A percentile compares a stretch with the other conserved stretches of the same genome.
phyloP scores from a whole-genome alignment of 2,888 invertebrate genomes.

The Euspilapteryx auroguttella region DNA sequence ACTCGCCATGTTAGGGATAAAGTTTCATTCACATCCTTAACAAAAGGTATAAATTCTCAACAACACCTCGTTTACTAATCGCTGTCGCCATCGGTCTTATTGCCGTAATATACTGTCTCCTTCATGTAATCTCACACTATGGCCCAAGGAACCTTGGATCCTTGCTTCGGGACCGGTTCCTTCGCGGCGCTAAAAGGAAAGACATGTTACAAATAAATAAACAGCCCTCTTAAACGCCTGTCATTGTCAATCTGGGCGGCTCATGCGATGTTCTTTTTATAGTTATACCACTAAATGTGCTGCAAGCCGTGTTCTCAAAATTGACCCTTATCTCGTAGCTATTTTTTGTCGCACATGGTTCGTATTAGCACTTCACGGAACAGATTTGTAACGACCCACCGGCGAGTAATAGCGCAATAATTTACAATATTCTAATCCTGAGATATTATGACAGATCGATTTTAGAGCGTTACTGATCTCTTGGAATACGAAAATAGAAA shows the following conservation, averaged over 20 bases:
- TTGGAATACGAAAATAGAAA: not conserved
- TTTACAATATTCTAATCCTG: constrained; percentile 3
- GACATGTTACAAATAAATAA: constrained; percentile 56
- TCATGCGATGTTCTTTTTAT: constrained; percentile 47
- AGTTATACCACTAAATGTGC: constrained; percentile 22
- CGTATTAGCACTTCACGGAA: constrained; percentile 56
- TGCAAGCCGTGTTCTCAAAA: constrained; percentile 46
- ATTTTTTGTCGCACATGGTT: constrained; percentile 51
- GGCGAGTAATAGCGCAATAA: not conserved
- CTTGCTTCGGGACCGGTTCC: constrained; percentile 34
- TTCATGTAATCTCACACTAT: constrained; percentile 18
- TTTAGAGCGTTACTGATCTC: not conserved
- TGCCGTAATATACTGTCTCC: constrained; percentile 40
- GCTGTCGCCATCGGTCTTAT: too few relatives aligned
- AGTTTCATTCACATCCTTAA: too few relatives aligned
- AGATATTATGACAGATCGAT: not conserved
- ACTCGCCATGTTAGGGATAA: too few relatives aligned
- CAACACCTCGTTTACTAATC: too few relatives aligned
- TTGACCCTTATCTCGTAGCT: constrained; percentile 48
- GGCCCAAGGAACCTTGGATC: constrained; percentile 35
- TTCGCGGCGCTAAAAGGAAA: constrained; percentile 51
- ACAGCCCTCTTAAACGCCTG: constrained; percentile 48
- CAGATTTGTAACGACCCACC: constrained; percentile 10
- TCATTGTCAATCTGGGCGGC: constrained; percentile 48
- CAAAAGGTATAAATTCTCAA: too few relatives aligned